Evolutionary conservation across 2,888 invertebrate species (phyloP).

Genomic region (Lithophane leautieri): DNA sequence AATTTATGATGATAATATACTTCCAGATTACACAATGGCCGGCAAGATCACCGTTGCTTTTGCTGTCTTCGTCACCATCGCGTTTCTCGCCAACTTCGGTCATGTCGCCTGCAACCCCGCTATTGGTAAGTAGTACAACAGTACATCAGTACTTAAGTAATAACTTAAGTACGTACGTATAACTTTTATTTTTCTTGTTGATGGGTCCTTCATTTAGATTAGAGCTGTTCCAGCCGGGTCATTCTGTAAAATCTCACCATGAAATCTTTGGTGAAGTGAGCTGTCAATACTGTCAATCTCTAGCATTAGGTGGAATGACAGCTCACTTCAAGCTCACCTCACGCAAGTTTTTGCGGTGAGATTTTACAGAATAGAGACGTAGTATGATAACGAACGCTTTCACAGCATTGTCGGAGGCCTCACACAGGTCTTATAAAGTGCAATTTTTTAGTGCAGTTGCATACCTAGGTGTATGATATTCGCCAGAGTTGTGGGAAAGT

Average conservation of each 20-base stretch:
- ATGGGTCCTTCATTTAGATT: background rate
- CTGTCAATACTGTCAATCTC: background rate
- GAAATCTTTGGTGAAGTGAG: too few species aligned
- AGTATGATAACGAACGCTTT: too few species aligned
- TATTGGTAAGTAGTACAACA: conserved; percentile 80
- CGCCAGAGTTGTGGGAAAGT: too few species aligned
- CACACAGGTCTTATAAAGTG: background rate
- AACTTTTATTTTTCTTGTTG: background rate
- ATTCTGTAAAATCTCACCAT: background rate
- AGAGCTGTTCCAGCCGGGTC: background rate
- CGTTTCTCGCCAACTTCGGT: conserved; percentile 74
- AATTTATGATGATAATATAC: background rate
- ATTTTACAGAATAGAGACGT: background rate
- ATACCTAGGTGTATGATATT: too few species aligned
- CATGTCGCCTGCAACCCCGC: conserved; percentile 80
- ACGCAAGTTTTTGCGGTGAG: background rate
- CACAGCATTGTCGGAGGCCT: background rate
- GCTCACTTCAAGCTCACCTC: background rate
- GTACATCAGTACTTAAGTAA: background rate
- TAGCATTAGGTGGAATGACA: background rate
- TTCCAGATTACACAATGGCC: conserved; percentile 76
- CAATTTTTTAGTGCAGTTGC: background rate
- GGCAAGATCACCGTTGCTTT: conserved; percentile 77
- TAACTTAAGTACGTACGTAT: too few species aligned
- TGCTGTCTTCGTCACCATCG: conserved; percentile 73